Evolutionary conservation across 2,888 invertebrate genomes (phyloP), one percentile per base, ranked within the genome.

Genomic region (Stramonita haemastoma): DNA sequence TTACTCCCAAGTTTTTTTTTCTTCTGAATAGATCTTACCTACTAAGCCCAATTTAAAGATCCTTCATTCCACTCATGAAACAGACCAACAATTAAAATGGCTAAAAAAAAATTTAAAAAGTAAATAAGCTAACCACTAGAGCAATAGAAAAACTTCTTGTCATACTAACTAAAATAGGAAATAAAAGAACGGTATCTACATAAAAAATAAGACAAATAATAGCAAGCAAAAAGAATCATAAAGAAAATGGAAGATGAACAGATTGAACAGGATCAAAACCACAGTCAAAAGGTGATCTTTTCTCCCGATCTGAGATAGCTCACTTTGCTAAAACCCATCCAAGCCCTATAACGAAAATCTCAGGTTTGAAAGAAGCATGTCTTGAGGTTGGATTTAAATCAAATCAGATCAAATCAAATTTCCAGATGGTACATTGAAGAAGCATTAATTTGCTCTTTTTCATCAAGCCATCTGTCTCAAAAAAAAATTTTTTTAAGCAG

Each of bases 141-240:
- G 26, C 26, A 17, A 84, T 32, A 60, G 81, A 46, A 81, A 87
- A 36, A 4, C 19, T 22, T 15, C 4, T 36, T 11, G 17, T 2
- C 8, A 87, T 66, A 1, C 77, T 60, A 0, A 29, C 29, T 22
- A 89, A 46, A 89, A 97, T 96, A 0, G 97, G 97, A 0, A 97
- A 95, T 95, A 97, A 96, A 95, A 97, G 93, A 0, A 97, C 97
- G 96, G 97, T 97, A 97, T 97, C 97, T 91, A 97, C 97, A 96
- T 97, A 97, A 96, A 97, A 97, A 96, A 97, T 97, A 96, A 97
- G 96, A 95, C 97, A 97, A 96, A 97, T 97, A 95, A 97, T 96
- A 73, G 97, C 97, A 95, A 97, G 73, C 97, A 97, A 95, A 96
- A 97, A 97, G 96, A 97, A 97, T 96, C 97, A 97, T 94, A 97